Percentiles rank a stretch among this genome's conserved stretches.
Evolutionary conservation across 1,140 invertebrate genomes (phyloP).

Genomic region (Drosophila bocqueti): DNA sequence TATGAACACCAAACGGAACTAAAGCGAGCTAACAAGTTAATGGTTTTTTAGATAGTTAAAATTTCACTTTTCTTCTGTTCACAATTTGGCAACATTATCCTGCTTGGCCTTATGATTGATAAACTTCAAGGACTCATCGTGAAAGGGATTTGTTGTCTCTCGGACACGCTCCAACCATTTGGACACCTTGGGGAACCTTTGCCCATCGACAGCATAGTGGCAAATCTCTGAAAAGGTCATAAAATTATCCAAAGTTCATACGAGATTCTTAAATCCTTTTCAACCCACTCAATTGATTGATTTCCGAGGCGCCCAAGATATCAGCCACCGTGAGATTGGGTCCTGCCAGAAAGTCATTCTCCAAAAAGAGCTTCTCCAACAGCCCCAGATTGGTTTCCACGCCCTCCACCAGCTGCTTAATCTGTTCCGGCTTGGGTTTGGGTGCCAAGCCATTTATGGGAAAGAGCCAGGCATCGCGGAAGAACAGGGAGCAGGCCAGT

Average conservation of each 20-base stretch:
- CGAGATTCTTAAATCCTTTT: background rate
- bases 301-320: conserved; percentile 91
- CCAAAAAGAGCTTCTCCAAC: conserved; percentile 88
- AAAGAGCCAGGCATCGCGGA: conserved; percentile 87
- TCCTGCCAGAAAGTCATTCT: conserved; percentile 88
- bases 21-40: conserved; percentile 13
- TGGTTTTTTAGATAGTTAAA: background rate
- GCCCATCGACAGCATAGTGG: conserved; percentile 87
- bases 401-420: conserved; percentile 85
- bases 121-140: conserved; percentile 87
- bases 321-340: conserved; percentile 90
- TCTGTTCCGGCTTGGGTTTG: conserved; percentile 83
- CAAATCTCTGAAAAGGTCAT: conserved; percentile 85
- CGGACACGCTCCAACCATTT: conserved; percentile 89
- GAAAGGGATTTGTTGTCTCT: conserved; percentile 87
- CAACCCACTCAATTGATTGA: conserved; percentile 91
- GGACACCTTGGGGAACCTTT: conserved; percentile 87
- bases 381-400: conserved; percentile 86
- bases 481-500: conserved; percentile 88
- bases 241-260: background rate
- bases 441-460: conserved; percentile 85
- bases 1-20: conserved; percentile 41
- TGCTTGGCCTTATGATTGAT: conserved; percentile 47
- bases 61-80: background rate
- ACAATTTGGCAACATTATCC: conserved; percentile 38